A percentile compares a stretch with the other conserved stretches of the same genome.
phyloP scores from a whole-genome alignment of 2,888 invertebrate genomes.

The Onthophagus sagittarius region DNA sequence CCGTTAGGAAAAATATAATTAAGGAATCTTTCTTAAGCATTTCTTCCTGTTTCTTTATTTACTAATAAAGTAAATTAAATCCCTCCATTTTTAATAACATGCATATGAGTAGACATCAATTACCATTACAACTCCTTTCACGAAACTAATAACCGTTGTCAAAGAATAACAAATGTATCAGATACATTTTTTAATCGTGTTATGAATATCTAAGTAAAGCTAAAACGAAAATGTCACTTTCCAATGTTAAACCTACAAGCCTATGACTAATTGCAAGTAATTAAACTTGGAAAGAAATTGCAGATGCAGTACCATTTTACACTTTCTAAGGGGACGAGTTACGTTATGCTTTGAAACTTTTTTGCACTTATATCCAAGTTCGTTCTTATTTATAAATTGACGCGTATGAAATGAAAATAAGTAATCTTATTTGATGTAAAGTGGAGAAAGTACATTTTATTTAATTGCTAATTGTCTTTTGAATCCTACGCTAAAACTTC shows the following conservation, averaged over 20 bases:
- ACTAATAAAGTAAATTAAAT: not conserved
- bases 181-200: not conserved
- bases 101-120: not conserved
- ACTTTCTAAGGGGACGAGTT: not conserved
- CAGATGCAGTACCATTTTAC: not conserved
- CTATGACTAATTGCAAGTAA: not conserved
- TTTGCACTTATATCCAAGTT: too few species aligned
- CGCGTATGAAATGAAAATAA: not conserved
- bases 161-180: not conserved
- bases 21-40: too few species aligned
- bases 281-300: not conserved
- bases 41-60: too few species aligned
- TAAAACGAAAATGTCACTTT: not conserved
- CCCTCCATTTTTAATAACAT: not conserved
- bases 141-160: not conserved
- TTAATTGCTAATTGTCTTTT: not conserved
- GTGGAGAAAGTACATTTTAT: not conserved
- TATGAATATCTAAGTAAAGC: too few species aligned
- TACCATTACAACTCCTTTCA: not conserved
- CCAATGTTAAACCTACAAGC: not conserved
- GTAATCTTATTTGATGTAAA: not conserved
- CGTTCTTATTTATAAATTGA: too few species aligned
- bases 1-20: not conserved
- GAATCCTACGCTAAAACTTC: too few species aligned
- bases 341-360: not conserved